phyloP scores from a whole-genome alignment of 1,140 invertebrate species.

The Drosophila leontia region DNA sequence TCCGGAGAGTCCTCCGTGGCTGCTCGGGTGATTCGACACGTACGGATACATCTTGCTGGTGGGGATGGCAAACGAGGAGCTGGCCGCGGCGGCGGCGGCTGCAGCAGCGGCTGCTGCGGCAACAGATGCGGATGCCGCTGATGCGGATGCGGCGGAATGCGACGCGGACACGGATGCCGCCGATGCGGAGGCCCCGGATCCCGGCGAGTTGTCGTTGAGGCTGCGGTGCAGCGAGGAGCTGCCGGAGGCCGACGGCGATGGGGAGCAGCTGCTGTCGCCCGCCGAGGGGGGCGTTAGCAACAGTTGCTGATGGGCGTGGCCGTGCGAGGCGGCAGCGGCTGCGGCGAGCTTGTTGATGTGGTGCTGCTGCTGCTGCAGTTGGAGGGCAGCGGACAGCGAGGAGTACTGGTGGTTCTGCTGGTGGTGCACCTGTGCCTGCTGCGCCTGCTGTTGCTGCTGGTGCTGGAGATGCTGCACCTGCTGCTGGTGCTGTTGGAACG shows the following conservation, averaged over 20 bases:
- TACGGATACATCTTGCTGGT: slow-evolving; percentile 89
- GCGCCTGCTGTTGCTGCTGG: slow-evolving; percentile 48
- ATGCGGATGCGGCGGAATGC: slow-evolving; percentile 86
- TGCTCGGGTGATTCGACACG: slow-evolving; percentile 87
- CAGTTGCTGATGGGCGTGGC: slow-evolving; percentile 85
- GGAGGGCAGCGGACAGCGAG: slow-evolving; percentile 75
- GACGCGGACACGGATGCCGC: slow-evolving; percentile 87
- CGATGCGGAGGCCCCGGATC: slow-evolving; percentile 86
- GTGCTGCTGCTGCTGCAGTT: slow-evolving; percentile 80
- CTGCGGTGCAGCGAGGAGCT: slow-evolving; percentile 86
- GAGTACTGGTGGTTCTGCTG: slow-evolving; percentile 78
- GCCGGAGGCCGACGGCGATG: slow-evolving; percentile 85
- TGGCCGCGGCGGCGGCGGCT: slow-evolving; percentile 87
- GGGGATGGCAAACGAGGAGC: slow-evolving; percentile 85
- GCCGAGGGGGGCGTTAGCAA: slow-evolving; percentile 80
- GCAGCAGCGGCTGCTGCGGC: slow-evolving; percentile 87
- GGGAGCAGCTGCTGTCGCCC: slow-evolving; percentile 86
- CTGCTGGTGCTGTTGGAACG: slow-evolving; percentile 58
- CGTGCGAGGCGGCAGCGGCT: slow-evolving; percentile 70
- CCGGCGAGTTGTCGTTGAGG: slow-evolving; percentile 86
- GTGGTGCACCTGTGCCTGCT: slow-evolving; percentile 59
- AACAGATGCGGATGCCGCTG: slow-evolving; percentile 87
- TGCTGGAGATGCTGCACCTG: slow-evolving; percentile 47
- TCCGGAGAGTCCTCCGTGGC: slow-evolving; percentile 85
- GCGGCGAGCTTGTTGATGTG: slow-evolving; percentile 80